Base-by-base conservation (phyloP, 1,140 invertebrate species). In the Saccostrea glomerata region DNA sequence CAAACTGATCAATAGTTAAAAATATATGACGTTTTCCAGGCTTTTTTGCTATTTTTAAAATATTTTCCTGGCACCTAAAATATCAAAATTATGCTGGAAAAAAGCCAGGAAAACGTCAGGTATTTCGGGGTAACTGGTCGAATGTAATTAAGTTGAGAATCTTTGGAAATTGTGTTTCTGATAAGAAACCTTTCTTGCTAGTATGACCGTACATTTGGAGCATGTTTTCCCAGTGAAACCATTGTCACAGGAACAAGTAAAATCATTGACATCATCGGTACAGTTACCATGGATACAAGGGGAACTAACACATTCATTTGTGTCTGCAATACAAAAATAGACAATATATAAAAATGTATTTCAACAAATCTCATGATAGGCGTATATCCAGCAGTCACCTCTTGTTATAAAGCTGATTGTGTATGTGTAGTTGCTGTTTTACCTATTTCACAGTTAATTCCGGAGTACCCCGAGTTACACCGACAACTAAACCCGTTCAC, bases 231-330 rank as follows among this genome's bases (percentile, higher is more conserved):
- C 94, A 13, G 88, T 90, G 87, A 89, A 93, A 13, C 88, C 88
- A 11, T 90, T 86, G 20, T 73, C 82, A 91, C 93, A 93, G 6
- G 86, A 77, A 84, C 92, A 93, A 11, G 30, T 54, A 63, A 91
- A 93, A 23, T 86, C 87, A 20, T 88, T 88, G 25, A 87, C 95
- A 92, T 98, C 98, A 47, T 98, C 96, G 95, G 98, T 98, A 83
- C 97, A 98, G 30, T 97, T 98, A 9, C 98, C 98, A 95, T 99
- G 98, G 84, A 97, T 95, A 94, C 98, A 99, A 23, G 60, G 88
- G 15, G 17, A 58, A 63, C 84, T 87, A 1, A 63, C 85, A 63
- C 88, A 89, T 40, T 86, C 86, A 58, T 90, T 63, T 13, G 88
- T 88, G 30, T 90, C 84, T 25, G 36, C 11, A 73, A 73, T 73